Conservation (phyloP, 2,797 vertebrate genomes). For the Sebastes kiyomatsui region DNA sequence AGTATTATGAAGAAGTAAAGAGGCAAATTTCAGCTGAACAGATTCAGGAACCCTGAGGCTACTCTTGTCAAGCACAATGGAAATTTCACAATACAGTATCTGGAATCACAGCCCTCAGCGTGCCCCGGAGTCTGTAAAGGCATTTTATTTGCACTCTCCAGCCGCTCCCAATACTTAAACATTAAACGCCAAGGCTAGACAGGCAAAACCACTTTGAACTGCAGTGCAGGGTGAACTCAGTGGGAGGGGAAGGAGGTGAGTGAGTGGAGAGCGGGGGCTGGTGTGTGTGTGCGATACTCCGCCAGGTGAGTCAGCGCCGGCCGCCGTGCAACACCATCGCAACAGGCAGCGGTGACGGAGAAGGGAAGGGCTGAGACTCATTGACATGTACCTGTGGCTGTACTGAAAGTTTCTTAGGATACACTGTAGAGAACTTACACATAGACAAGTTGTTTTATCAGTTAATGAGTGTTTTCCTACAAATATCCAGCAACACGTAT, state of each 20-base stretch:
- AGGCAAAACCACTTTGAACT: conserved; percentile 83
- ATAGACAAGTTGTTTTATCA: background rate
- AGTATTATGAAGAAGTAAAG: conserved; percentile 53
- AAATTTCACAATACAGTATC: conserved; percentile 85
- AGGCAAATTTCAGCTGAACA: conserved; percentile 46
- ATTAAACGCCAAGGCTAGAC: conserved; percentile 85
- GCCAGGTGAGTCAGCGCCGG: conserved; percentile 74
- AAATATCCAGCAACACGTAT: no score
- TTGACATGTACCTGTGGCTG: conserved; percentile 8
- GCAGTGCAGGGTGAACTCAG: conserved; percentile 76
- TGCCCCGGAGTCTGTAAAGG: conserved; percentile 81
- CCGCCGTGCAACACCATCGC: conserved; percentile 50
- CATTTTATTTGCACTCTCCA: conserved; percentile 86
- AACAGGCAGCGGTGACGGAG: conserved; percentile 51
- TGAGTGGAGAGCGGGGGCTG: conserved; percentile 64
- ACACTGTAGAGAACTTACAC: background rate
- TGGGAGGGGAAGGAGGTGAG: conserved; percentile 74
- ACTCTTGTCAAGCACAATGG: conserved; percentile 74
- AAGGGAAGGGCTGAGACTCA: conserved; percentile 49
- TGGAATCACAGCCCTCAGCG: conserved; percentile 81
- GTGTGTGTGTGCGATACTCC: conserved; percentile 43
- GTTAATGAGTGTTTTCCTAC: background rate
- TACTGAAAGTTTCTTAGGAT: background rate
- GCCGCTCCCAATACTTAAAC: conserved; percentile 89
- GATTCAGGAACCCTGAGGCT: conserved; percentile 63